Conservation (phyloP, 2,113 vertebrate species). For the Melanotaenia duboulayi region DNA sequence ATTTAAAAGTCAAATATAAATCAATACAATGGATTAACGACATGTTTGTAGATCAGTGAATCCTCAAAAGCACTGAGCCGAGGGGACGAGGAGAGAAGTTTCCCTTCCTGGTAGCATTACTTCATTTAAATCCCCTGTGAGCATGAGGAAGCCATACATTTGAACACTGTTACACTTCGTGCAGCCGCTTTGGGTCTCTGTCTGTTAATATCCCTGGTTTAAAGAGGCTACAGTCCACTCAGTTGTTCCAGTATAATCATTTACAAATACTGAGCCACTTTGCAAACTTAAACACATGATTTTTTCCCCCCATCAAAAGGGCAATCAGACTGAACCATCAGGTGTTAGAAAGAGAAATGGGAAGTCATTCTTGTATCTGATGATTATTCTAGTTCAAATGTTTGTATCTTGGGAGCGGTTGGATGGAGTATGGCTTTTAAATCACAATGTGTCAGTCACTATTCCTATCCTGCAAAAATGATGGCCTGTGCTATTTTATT, state of each 20-base stretch:
- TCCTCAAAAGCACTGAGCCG: slow-evolving; percentile 43
- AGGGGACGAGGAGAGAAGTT: slow-evolving; percentile 11
- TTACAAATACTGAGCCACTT: neutral
- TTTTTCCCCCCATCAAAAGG: neutral
- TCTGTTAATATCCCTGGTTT: neutral
- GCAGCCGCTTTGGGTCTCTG: too few species aligned
- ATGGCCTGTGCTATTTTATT: neutral
- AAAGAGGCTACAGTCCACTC: neutral
- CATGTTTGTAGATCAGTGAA: slow-evolving; percentile 67
- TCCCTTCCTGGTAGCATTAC: slow-evolving; percentile 16
- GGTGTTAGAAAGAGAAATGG: neutral
- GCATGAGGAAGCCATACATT: neutral
- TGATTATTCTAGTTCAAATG: slow-evolving; percentile 18
- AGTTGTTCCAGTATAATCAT: slow-evolving; percentile 3
- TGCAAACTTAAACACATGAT: neutral
- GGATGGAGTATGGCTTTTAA: neutral
- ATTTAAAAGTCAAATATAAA: slow-evolving; percentile 83
- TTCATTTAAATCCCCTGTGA: neutral
- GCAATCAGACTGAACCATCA: slow-evolving; percentile 1
- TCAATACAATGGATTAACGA: slow-evolving; percentile 74
- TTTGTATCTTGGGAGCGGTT: slow-evolving; percentile 7
- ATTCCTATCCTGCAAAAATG: neutral
- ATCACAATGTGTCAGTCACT: neutral
- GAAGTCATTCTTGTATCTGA: neutral
- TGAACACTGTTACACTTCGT: neutral